Percentiles rank a stretch among this genome's conserved stretches.
These are phyloP conservation scores for Lordiphosa stackelbergi DNA, from an alignment of 1,140 invertebrate species.

Conservation along the genomic window DNA sequence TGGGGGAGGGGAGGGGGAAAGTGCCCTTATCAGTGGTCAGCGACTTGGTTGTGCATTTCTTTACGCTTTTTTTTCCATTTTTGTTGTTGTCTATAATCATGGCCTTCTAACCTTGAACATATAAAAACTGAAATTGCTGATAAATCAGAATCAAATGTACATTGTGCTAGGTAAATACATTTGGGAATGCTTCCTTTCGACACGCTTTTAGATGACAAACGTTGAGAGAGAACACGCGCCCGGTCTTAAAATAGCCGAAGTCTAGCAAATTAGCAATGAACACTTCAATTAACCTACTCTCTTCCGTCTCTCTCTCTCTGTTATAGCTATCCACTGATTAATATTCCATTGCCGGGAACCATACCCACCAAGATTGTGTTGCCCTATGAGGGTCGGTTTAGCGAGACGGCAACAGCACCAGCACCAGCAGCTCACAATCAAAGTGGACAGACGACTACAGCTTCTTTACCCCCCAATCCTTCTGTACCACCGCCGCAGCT, in stretches of 20 bases:
- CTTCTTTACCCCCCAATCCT: not conserved
- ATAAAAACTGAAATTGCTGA: constrained; percentile 33
- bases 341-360: constrained; percentile 76
- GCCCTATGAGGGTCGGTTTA: constrained; percentile 56
- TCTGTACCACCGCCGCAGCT: constrained; percentile 1
- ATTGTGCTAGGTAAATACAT: constrained; percentile 13
- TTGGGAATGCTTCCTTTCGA: constrained; percentile 20
- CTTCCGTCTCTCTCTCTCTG: constrained; percentile 42
- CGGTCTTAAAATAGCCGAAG: constrained; percentile 26
- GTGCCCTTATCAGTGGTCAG: constrained; percentile 40
- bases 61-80: not conserved
- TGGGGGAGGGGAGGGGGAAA: no score
- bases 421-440: constrained; percentile 24
- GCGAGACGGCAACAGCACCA: constrained; percentile 17
- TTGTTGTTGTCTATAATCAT: constrained; percentile 11
- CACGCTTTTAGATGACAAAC: constrained; percentile 43
- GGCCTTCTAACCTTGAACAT: constrained; percentile 59
- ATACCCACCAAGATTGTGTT: constrained; percentile 76
- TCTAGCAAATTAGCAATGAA: constrained; percentile 9
- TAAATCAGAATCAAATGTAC: constrained; percentile 16
- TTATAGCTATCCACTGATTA: constrained; percentile 72
- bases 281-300: constrained; percentile 43
- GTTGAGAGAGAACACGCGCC: constrained; percentile 15
- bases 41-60: constrained; percentile 22
- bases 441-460: constrained; percentile 19